These are phyloP conservation scores for Clarias batrachus DNA, from an alignment of 2,113 vertebrate species.

Conservation along the genomic window DNA sequence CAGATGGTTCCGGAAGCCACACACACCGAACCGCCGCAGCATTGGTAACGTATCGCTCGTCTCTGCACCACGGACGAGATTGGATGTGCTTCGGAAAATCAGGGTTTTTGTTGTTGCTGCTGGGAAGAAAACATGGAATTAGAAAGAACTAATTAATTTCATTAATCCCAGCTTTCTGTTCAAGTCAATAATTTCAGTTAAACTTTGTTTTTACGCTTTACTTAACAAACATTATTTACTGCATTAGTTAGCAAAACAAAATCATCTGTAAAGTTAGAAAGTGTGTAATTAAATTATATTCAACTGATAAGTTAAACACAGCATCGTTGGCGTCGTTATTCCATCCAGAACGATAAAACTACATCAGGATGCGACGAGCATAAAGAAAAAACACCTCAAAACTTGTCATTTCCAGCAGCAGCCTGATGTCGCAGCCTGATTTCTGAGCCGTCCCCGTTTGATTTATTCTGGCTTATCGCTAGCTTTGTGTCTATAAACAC, in stretches of 20 bases:
- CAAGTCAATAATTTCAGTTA: neutral
- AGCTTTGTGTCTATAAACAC: too few species aligned
- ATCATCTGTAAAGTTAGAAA: neutral
- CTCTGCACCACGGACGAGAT: neutral
- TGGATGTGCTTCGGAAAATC: neutral
- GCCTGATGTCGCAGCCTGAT: too few species aligned
- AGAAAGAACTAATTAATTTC: neutral
- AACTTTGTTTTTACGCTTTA: neutral
- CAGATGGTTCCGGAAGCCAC: conserved; percentile 57
- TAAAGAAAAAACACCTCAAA: neutral
- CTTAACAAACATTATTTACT: neutral
- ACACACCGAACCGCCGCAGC: conserved; percentile 52
- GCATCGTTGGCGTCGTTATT: neutral
- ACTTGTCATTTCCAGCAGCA: too few species aligned
- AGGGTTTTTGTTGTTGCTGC: neutral
- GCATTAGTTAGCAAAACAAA: neutral
- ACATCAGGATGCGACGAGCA: neutral
- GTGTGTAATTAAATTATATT: neutral
- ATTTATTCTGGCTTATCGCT: too few species aligned
- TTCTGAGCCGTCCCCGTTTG: too few species aligned
- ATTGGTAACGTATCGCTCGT: conserved; percentile 29
- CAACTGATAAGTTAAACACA: neutral
- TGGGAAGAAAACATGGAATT: neutral
- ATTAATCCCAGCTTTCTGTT: neutral
- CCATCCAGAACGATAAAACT: neutral